These are phyloP conservation scores for Stegostoma tigrinum DNA, from an alignment of 2,113 vertebrate species.

Conservation along the genomic window DNA sequence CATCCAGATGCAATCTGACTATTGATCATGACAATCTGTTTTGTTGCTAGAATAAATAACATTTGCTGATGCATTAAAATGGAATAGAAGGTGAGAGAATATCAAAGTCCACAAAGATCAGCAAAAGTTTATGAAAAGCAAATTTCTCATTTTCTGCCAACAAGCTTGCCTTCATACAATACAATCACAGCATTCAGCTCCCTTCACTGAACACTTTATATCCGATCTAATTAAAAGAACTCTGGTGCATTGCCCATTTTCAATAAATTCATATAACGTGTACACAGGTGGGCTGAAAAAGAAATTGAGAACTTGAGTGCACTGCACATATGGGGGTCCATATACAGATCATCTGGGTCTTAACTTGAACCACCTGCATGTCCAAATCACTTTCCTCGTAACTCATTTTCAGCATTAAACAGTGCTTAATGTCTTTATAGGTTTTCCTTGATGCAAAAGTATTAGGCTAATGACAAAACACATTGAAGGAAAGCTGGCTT, in stretches of 20 bases:
- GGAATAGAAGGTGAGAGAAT: not conserved
- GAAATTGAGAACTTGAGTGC: constrained; percentile 25
- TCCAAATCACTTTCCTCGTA: constrained; percentile 36
- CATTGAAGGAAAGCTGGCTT: constrained; percentile 30
- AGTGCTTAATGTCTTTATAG: constrained; percentile 36
- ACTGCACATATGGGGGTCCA: constrained; percentile 26
- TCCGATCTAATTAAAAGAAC: constrained; percentile 23
- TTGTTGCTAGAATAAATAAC: not conserved
- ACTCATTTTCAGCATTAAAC: constrained; percentile 34
- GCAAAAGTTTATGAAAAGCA: not conserved
- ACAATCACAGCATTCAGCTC: not conserved
- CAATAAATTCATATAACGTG: constrained; percentile 13
- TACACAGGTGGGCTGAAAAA: constrained; percentile 33
- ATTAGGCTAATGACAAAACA: constrained; percentile 35
- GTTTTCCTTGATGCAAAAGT: constrained; percentile 33
- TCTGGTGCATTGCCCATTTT: constrained; percentile 23
- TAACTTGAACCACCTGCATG: constrained; percentile 39
- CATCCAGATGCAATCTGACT: not conserved
- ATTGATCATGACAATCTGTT: too few species aligned
- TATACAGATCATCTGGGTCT: constrained; percentile 33
- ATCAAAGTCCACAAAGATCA: not conserved
- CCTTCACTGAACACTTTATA: constrained; percentile 31
- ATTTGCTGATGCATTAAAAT: not conserved
- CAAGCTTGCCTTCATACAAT: not conserved
- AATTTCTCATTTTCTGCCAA: not conserved